A percentile compares a stretch with the other conserved stretches of the same genome.
These are phyloP conservation scores for Himalopsyche tibetana DNA, from an alignment of 2,888 invertebrate species.

Conservation along the genomic window DNA sequence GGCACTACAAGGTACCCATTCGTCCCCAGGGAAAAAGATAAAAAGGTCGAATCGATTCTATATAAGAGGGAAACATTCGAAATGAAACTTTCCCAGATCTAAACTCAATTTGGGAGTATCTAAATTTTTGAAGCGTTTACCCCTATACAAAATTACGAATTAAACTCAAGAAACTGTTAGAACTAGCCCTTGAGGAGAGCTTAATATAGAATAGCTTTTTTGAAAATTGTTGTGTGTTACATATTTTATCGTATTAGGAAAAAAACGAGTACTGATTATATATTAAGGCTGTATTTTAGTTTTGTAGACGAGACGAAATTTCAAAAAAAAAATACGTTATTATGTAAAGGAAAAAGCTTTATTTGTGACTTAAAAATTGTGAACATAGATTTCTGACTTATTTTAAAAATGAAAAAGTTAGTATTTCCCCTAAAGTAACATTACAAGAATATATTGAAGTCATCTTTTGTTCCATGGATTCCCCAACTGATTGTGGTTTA, in stretches of 20 bases:
- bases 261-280: not conserved
- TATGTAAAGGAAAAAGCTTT: too few species aligned
- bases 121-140: slow-evolving; percentile 15
- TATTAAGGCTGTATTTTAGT: not conserved
- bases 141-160: slow-evolving; percentile 7
- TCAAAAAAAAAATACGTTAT: too few species aligned
- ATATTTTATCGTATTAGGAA: not conserved
- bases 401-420: too few species aligned
- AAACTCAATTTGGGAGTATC: slow-evolving; percentile 14
- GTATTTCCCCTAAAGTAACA: too few species aligned
- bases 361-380: too few species aligned
- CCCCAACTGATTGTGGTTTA: too few species aligned
- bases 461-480: too few species aligned
- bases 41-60: slow-evolving; percentile 16
- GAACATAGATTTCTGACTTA: too few species aligned
- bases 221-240: too few species aligned
- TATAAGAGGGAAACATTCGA: slow-evolving; percentile 8
- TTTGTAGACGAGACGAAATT: too few species aligned
- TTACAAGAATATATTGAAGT: too few species aligned
- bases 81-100: slow-evolving; percentile 15
- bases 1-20: slow-evolving; percentile 30
- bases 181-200: not conserved
- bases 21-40: slow-evolving; percentile 2
- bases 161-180: slow-evolving; percentile 18
- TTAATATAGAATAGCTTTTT: not conserved